Conservation (phyloP, 2,113 vertebrate genomes). For the Oryzias javanicus region DNA sequence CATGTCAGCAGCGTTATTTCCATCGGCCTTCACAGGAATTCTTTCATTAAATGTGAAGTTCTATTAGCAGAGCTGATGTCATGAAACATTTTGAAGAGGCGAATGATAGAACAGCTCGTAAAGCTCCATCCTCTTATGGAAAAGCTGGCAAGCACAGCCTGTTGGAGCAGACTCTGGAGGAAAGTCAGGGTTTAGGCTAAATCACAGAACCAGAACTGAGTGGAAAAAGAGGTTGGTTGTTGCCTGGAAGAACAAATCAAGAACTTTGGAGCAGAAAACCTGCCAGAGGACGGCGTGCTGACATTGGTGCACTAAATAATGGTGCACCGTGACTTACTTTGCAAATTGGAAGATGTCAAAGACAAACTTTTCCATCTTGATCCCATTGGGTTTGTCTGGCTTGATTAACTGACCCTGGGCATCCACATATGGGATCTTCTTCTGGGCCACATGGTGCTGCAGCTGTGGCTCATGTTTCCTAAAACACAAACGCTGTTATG, state of each 20-base stretch:
- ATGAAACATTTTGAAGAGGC: conserved; percentile 43
- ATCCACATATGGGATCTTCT: conserved; percentile 92
- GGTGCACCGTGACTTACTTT: conserved; percentile 79
- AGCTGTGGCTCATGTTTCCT: conserved; percentile 88
- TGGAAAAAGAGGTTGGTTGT: conserved; percentile 28
- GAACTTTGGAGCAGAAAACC: not conserved
- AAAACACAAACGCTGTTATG: conserved; percentile 9
- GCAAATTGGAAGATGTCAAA: conserved; percentile 99
- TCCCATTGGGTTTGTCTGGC: conserved; percentile 94
- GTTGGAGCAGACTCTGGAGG: conserved; percentile 37
- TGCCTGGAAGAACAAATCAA: conserved; percentile 35
- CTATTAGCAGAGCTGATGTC: conserved; percentile 58
- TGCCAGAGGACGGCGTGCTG: conserved; percentile 28
- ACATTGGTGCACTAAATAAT: not conserved
- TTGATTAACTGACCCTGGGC: conserved; percentile 80
- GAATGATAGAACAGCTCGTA: conserved; percentile 50
- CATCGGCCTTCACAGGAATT: conserved; percentile 44
- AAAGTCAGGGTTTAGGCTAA: conserved; percentile 15
- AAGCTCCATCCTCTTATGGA: conserved; percentile 46
- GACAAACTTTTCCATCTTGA: conserved; percentile 99
- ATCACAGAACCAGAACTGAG: conserved; percentile 7
- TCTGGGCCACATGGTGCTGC: conserved; percentile 94
- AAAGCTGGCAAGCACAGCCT: conserved; percentile 31
- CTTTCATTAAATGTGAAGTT: conserved; percentile 54
- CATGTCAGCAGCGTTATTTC: conserved; percentile 36